These are phyloP conservation scores for Ciconia boyciana DNA, from an alignment of 2,113 vertebrate genomes.

Conservation along the genomic window DNA sequence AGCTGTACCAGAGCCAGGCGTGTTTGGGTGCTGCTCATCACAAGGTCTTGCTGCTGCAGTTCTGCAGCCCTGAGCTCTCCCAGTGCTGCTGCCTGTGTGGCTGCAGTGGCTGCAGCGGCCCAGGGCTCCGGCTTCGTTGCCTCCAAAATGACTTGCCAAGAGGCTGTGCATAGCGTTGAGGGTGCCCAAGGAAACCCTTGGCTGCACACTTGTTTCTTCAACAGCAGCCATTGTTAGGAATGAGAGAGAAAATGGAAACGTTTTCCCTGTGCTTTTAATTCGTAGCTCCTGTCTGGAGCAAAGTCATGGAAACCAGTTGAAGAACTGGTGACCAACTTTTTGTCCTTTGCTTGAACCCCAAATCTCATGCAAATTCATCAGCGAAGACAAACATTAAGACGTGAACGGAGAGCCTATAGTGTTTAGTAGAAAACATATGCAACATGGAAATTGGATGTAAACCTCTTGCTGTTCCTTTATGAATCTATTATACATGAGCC, in stretches of 20 bases:
- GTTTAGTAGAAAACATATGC: not conserved
- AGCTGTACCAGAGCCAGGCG: not conserved
- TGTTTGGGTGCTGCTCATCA: not conserved
- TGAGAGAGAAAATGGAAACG: not conserved
- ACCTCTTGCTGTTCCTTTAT: slow-evolving; percentile 51
- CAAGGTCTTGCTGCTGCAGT: not conserved
- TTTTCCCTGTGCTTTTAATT: not conserved
- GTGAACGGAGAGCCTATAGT: not conserved
- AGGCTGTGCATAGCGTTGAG: not conserved
- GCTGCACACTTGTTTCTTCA: not conserved
- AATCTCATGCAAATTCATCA: not conserved
- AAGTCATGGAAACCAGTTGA: not conserved
- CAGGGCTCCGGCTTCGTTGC: not conserved
- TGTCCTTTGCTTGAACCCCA: not conserved
- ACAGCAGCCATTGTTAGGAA: not conserved
- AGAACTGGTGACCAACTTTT: not conserved
- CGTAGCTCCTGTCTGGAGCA: not conserved
- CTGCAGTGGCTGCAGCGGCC: not conserved
- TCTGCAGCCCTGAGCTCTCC: not conserved
- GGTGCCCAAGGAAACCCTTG: not conserved
- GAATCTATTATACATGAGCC: slow-evolving; percentile 72
- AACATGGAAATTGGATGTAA: slow-evolving; percentile 32
- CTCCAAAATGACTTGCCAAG: not conserved
- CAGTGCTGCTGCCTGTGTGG: no score
- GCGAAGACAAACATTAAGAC: not conserved